These are phyloP conservation scores for Strongylocentrotus purpuratus DNA, from an alignment of 35 echinoderm and acorn worm species.

Conservation along the genomic window DNA sequence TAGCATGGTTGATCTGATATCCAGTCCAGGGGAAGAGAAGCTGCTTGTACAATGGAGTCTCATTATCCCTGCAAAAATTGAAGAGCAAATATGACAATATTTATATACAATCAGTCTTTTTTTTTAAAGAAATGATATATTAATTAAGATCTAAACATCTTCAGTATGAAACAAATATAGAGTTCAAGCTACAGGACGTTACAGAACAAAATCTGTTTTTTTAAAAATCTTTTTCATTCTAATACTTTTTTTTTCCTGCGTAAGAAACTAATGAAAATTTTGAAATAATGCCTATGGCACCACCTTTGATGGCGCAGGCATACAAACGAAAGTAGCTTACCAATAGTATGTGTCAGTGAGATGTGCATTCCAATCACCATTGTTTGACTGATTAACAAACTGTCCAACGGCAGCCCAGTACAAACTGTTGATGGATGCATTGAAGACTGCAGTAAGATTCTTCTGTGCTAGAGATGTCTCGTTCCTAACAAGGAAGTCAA, in stretches of 20 bases:
- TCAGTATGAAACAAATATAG: no score
- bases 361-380: constrained; percentile 68
- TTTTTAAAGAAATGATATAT: no score
- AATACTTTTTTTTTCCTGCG: background rate
- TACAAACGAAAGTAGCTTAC: constrained; percentile 51
- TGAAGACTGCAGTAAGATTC: constrained; percentile 86
- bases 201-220: no score
- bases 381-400: constrained; percentile 57
- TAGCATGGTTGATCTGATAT: constrained; percentile 86
- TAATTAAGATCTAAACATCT: no score
- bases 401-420: constrained; percentile 68
- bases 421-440: constrained; percentile 72
- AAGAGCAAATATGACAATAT: background rate
- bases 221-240: background rate
- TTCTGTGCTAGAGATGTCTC: constrained; percentile 48
- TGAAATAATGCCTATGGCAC: no score
- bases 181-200: no score
- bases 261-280: background rate
- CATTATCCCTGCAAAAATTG: constrained; percentile 73
- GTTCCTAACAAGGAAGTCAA: constrained; percentile 69
- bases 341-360: constrained; percentile 92
- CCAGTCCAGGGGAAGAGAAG: constrained; percentile 66
- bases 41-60: constrained; percentile 88
- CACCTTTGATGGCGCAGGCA: no score
- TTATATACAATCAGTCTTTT: background rate